Conservation (phyloP, 1,140 invertebrate genomes). For the Pseudomyrmex flavicornis region DNA sequence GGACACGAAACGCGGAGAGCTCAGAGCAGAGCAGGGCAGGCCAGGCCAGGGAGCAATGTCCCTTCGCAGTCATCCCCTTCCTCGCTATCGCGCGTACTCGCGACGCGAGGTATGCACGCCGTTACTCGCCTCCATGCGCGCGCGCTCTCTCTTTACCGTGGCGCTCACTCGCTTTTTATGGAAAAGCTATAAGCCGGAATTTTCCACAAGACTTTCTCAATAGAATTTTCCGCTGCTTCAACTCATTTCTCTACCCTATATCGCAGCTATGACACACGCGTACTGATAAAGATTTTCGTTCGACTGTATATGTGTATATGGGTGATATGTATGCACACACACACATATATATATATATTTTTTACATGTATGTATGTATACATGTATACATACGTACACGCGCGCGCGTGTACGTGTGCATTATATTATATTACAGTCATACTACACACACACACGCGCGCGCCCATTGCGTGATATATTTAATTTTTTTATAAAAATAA, state of each 20-base stretch:
- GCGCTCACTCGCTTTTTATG: slow-evolving; percentile 48
- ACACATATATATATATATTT: too few species aligned
- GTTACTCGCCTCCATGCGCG: slow-evolving; percentile 81
- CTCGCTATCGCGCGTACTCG: slow-evolving; percentile 75
- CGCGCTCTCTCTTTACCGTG: slow-evolving; percentile 53
- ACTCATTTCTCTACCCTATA: slow-evolving; percentile 9
- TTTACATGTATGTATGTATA: too few species aligned
- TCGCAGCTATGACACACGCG: background rate
- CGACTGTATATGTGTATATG: too few species aligned
- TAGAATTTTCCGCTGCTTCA: slow-evolving; percentile 23
- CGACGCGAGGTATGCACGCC: slow-evolving; percentile 81
- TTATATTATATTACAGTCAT: too few species aligned
- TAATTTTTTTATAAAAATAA: too few species aligned
- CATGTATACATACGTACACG: too few species aligned
- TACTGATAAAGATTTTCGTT: slow-evolving; percentile 6
- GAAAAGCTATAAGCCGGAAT: slow-evolving; percentile 31
- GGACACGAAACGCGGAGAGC: slow-evolving; percentile 65
- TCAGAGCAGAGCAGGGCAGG: slow-evolving; percentile 70
- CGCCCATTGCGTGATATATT: too few species aligned
- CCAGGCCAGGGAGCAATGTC: slow-evolving; percentile 82
- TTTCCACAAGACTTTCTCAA: slow-evolving; percentile 30
- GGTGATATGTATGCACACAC: too few species aligned
- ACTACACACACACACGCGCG: too few species aligned
- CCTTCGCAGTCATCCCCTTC: slow-evolving; percentile 82
- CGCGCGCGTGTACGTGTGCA: too few species aligned